Conservation (phyloP, 2,888 invertebrate genomes). For the Pyrochroa serraticornis region DNA sequence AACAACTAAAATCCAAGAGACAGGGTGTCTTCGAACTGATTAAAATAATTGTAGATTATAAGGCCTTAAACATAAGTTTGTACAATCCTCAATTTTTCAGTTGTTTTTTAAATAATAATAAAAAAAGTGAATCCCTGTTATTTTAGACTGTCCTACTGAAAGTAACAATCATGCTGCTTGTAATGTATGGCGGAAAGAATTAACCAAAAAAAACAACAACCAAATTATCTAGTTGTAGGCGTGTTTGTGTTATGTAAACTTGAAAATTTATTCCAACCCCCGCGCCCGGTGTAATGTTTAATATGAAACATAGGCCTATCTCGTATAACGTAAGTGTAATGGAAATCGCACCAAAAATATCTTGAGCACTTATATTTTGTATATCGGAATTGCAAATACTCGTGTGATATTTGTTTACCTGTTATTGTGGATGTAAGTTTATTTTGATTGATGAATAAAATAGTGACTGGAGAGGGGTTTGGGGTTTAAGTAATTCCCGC, state of each 20-base stretch:
- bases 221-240: neutral
- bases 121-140: too few relatives aligned
- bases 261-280: neutral
- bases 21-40: slow-evolving; percentile 33
- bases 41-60: slow-evolving; percentile 29
- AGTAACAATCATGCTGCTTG: too few relatives aligned
- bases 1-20: slow-evolving; percentile 15
- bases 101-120: neutral
- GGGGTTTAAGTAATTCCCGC: too few relatives aligned
- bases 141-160: too few relatives aligned
- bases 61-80: slow-evolving; percentile 15
- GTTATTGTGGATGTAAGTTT: slow-evolving; percentile 19
- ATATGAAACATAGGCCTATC: slow-evolving; percentile 20
- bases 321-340: slow-evolving; percentile 27
- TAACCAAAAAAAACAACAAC: too few relatives aligned
- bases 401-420: slow-evolving; percentile 36
- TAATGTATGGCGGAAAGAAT: too few relatives aligned
- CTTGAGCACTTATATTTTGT: slow-evolving; percentile 43
- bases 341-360: slow-evolving; percentile 39
- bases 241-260: slow-evolving; percentile 16
- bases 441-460: slow-evolving; percentile 22
- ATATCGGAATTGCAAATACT: slow-evolving; percentile 37
- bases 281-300: neutral
- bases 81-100: slow-evolving; percentile 10
- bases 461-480: neutral